phyloP scores from a whole-genome alignment of 2,113 vertebrate species.

The Hipposideros armiger region DNA sequence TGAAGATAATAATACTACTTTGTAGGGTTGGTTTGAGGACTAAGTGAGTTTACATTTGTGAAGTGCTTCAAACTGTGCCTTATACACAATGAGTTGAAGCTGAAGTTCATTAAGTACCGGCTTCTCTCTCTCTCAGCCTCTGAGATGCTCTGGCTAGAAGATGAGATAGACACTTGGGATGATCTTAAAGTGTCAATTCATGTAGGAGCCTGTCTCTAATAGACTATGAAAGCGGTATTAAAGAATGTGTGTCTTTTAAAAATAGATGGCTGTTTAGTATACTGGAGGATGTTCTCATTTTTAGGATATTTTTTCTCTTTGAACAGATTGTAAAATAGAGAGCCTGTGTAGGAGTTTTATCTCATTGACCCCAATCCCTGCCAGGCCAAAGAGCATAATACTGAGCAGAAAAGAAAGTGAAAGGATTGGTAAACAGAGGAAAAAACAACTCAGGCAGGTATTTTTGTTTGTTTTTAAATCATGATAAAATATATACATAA shows the following conservation, averaged over 20 bases:
- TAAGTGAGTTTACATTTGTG: neutral
- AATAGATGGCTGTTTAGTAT: neutral
- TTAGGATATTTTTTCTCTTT: neutral
- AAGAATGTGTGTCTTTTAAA: constrained; percentile 2
- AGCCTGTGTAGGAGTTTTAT: neutral
- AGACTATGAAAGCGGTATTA: neutral
- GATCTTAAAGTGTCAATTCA: neutral
- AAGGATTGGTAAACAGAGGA: neutral
- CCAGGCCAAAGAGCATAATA: neutral
- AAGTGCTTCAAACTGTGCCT: neutral
- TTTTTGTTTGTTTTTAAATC: constrained; percentile 7
- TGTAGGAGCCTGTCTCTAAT: neutral
- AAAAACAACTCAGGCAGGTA: neutral
- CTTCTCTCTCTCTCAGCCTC: neutral
- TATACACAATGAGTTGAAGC: neutral
- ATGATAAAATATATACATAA: neutral
- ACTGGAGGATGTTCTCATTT: neutral
- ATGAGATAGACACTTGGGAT: neutral
- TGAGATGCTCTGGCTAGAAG: neutral
- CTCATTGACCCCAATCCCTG: neutral
- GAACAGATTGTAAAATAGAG: neutral
- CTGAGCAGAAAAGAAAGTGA: neutral
- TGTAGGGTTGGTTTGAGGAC: neutral
- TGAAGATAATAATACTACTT: neutral
- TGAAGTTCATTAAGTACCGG: neutral